Evolutionary conservation across 2,113 vertebrate species (phyloP), one percentile per base, ranked within the genome.

Genomic region (Nansenia antarctica): DNA sequence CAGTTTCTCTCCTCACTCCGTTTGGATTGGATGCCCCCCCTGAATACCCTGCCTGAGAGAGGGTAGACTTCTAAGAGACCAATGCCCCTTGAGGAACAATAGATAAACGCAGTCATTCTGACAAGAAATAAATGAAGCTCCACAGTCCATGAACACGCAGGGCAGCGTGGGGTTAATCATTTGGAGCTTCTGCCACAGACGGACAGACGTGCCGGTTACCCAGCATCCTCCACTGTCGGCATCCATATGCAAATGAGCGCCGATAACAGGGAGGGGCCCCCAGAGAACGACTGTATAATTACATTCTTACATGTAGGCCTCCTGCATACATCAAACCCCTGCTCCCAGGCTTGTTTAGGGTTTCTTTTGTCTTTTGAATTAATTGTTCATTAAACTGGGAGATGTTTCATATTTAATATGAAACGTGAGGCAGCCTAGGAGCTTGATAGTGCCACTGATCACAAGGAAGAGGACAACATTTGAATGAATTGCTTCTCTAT

Each of bases 201-300:
- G n/a, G 39, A 58, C 66, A 69, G 39, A 37, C 47, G 61, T 12
- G 24, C 18, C 27, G 9, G 8, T 62, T 53, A 65, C 9, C 35
- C 60, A 30, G 12, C 37, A 53, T 62, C 22, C 15, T 26, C 18
- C 59, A 4, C 42, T 47, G 20, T 49, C 42, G 60, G 24, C 49
- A 6, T 18, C 54, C 6, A 11, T 26, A 24, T 58, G 62, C 27
- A 49, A 69, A 69, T 69, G 65, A 74, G 59, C 14, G 2, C 30
- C 8, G 35, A 70, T 29, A 62, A 39, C 15, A 26, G 37, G 35
- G 9, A 27, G 26, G 52, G 9, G 8, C 20, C 30, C 49, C n/a
- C 4, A n/a, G 12, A 14, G 47, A 49, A 22, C 1, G 27, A 24
- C 2, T 12, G 47, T 30, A 24, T 53, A 53, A 65, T 53, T 65